Evolutionary conservation across 2,113 vertebrate genomes (phyloP).

Genomic region (Castor canadensis): DNA sequence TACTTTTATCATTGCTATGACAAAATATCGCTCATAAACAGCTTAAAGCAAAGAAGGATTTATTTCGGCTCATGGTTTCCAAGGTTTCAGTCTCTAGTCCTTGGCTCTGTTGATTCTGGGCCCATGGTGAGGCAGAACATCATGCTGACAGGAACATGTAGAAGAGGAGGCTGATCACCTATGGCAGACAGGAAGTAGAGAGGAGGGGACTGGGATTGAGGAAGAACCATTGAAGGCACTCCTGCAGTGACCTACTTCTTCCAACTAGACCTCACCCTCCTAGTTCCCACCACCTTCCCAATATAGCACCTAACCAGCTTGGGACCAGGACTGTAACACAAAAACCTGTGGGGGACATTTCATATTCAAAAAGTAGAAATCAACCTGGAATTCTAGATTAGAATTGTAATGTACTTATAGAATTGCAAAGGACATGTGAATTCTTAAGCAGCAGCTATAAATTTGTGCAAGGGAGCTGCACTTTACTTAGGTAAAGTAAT

Average conservation of each 20-base stretch:
- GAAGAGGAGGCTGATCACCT: background rate
- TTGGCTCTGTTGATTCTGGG: too few species aligned
- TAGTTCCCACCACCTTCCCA: too few species aligned
- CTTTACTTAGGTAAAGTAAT: background rate
- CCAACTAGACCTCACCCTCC: background rate
- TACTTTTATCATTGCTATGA: too few species aligned
- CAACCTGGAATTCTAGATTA: background rate
- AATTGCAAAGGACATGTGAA: background rate
- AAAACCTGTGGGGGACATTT: background rate
- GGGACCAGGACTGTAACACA: background rate
- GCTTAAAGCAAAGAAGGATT: too few species aligned
- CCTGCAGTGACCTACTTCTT: background rate
- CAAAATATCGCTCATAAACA: too few species aligned
- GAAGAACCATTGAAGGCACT: too few species aligned
- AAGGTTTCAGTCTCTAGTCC: background rate
- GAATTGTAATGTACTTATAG: background rate
- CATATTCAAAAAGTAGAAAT: background rate
- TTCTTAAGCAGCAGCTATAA: background rate
- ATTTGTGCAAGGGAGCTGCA: background rate
- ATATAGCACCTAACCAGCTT: background rate
- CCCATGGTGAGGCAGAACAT: background rate
- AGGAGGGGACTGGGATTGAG: background rate
- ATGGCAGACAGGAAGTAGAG: background rate
- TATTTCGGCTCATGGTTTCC: background rate
- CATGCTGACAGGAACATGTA: too few species aligned